Evolutionary conservation across 2,888 invertebrate species (phyloP), one percentile per base, ranked within the genome.

Genomic region (Dryobotodes eremita): DNA sequence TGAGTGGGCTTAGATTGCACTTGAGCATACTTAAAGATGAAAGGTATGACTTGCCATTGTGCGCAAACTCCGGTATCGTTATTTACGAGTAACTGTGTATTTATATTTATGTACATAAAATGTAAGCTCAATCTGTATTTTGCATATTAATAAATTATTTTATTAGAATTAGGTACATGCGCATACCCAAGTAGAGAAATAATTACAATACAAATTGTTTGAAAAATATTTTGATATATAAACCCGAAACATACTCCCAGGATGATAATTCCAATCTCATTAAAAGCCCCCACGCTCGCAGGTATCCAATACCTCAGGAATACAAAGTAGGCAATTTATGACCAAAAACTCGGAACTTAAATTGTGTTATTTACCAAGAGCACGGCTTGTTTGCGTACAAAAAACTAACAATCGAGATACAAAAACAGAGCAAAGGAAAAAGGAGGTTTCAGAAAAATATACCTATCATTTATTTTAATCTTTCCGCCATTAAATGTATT

Each of bases 301-400:
- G 73, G 74, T 74, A 85, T 48, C 68, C 75, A 64, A 76, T 80
- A 80, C 70, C 69, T 66, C 50, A 69, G 50, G 86, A 73, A 86
- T 83, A 84, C 78, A 88, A 86, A 86, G 72, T 75, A 79, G 79
- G 78, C 66, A 86, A 88, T 87, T 84, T 86, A 86, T 84, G 75
- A 74, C 76, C 82, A 78, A 77, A 79, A 79, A 79, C 74, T 76
- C 64, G 66, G 31, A 72, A 83, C 79, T 85, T 76, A 78, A 76
- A 88, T 86, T 79, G 71, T 77, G 64, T 77, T 80, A 82, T 82
- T 77, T 80, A 77, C 79, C 70, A 69, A 64, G 68, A 84, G 50
- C 55, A 69, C 65, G 55, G n/a, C 55, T 62, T 71, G 74, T 82
- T 82, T 71, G 46, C 55, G 62, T 57, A 65, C 20, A 74, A 71